phyloP scores from a whole-genome alignment of 2,797 vertebrate species.

The Champsocephalus gunnari region DNA sequence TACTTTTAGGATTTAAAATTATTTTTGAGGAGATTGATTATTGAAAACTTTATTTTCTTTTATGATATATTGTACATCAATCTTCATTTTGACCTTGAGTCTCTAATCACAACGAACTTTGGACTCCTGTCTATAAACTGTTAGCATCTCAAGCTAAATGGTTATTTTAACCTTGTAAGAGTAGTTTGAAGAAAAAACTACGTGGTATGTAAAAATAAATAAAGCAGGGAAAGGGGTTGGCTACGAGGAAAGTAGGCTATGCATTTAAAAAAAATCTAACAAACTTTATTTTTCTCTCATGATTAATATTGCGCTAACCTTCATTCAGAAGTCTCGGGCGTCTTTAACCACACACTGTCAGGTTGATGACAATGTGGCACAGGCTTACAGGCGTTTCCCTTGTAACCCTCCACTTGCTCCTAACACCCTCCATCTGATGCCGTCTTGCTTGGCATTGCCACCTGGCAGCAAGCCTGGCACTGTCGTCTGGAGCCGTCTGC shows the following conservation, averaged over 20 bases:
- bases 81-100: no score
- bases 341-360: conserved; percentile 14
- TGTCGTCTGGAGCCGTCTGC: conserved; percentile 72
- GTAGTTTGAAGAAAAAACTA: not conserved
- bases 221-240: not conserved
- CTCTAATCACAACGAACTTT: no score
- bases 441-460: conserved; percentile 71
- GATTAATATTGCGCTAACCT: not conserved
- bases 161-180: not conserved
- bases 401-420: conserved; percentile 30
- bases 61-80: no score
- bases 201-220: not conserved
- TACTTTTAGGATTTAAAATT: not conserved
- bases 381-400: conserved; percentile 44
- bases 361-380: conserved; percentile 36
- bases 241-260: no score
- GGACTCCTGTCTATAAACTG: not conserved
- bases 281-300: not conserved
- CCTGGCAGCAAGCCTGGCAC: conserved; percentile 75
- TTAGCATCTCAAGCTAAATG: not conserved
- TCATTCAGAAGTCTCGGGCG: not conserved
- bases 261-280: no score
- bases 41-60: no score
- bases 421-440: conserved; percentile 13
- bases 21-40: not conserved